Conservation (phyloP, 2,797 vertebrate genomes). For the Myripristis murdjan region DNA sequence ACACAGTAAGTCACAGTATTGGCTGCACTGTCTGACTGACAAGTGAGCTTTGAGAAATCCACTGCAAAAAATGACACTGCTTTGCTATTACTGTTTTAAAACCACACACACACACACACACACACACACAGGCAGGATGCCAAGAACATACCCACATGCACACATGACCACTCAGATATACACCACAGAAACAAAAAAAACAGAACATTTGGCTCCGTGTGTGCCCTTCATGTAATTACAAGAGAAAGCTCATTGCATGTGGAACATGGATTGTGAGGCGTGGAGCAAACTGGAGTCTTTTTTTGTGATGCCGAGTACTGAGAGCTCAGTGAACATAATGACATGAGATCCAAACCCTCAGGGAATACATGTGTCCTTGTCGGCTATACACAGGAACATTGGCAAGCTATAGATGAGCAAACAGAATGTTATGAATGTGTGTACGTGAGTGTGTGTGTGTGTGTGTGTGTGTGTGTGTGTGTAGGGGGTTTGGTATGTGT, state of each 20-base stretch:
- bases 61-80: too few species aligned
- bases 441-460: background rate
- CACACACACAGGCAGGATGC: background rate
- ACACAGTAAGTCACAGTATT: too few species aligned
- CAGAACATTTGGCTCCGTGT: background rate
- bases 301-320: conserved; percentile 45
- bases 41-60: too few species aligned
- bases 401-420: conserved; percentile 40
- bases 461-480: background rate
- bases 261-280: conserved; percentile 45
- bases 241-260: conserved; percentile 13
- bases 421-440: conserved; percentile 19
- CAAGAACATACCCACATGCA: background rate
- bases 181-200: background rate
- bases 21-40: too few species aligned
- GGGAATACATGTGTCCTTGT: conserved; percentile 60
- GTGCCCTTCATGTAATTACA: conserved; percentile 42
- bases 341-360: conserved; percentile 57
- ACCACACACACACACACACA: too few species aligned
- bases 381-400: conserved; percentile 30
- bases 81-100: too few species aligned
- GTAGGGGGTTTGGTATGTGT: background rate
- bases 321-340: conserved; percentile 53
- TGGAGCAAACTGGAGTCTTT: conserved; percentile 59
- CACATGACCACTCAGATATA: conserved; percentile 1